Evolutionary conservation across 2,888 invertebrate species (phyloP), one percentile per base, ranked within the genome.

Genomic region (Erannis defoliaria): DNA sequence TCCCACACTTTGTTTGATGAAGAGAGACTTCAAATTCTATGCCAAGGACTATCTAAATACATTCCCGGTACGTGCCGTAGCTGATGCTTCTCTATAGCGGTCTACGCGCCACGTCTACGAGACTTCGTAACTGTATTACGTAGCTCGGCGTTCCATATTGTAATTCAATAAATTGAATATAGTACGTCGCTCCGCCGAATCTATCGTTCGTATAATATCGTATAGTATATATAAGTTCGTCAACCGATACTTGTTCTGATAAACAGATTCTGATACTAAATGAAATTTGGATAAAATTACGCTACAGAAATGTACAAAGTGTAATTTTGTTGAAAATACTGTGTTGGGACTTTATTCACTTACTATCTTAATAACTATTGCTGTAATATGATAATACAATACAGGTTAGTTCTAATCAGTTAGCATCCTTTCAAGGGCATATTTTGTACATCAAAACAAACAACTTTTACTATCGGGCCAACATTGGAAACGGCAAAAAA

Each of bases 111-210:
- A 18, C 12, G 46, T 48, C 31, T 48, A 31, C 46, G 14, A 31
- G 31, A 48, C 23, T 45, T 10, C 43, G 26, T 45, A 45, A 45
- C 43, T 16, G 10, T 26, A 9, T 33, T 48, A 48, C 46, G 48
- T 48, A 33, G 31, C 48, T 19, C 12, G 18, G 18, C 4, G 45
- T 29, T 42, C 35, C 48, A 54, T 54, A 49, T 53, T 45, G 49
- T 60, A 60, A 60, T 42, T 60, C 29, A 48, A 54, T 60, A 26
- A 45, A 29, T 38, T 14, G 48, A n/a, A n/a, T n/a, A n/a, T n/a
- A n/a, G n/a, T 21, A 38, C 14, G 46, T 49, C 48, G 53, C 40
- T 19, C 14, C 21, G 37, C 40, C 54, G 54, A 48, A n/a, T n/a
- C 59, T 59, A 59, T 53, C 53, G 57, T n/a, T n/a, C n/a, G n/a